Evolutionary conservation across 1,140 invertebrate genomes (phyloP).

Genomic region (Paracyclopina nana): DNA sequence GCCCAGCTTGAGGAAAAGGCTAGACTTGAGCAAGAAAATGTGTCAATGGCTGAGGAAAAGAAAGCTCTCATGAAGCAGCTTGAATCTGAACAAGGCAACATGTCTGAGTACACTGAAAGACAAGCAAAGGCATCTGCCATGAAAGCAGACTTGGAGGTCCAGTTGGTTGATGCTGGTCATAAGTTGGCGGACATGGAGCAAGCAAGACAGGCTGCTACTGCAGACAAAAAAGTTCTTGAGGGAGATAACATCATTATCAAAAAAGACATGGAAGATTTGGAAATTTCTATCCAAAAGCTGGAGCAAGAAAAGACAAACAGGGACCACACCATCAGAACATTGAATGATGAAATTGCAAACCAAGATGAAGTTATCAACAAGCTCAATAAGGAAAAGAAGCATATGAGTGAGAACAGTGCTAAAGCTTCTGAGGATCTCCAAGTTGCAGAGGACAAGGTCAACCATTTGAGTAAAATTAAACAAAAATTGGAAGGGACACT

Average conservation of each 20-base stretch:
- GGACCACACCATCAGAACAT: constrained; percentile 42
- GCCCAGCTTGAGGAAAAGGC: constrained; percentile 89
- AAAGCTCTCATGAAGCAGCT: constrained; percentile 63
- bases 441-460: constrained; percentile 34
- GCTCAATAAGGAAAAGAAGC: constrained; percentile 42
- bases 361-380: constrained; percentile 46
- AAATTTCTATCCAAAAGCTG: constrained; percentile 25
- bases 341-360: constrained; percentile 93
- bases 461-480: constrained; percentile 86
- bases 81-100: constrained; percentile 70
- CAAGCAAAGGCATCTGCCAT: constrained; percentile 78
- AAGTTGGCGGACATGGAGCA: constrained; percentile 1
- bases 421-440: constrained; percentile 34
- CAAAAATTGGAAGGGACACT: constrained; percentile 92
- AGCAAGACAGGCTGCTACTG: constrained; percentile 3
- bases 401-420: constrained; percentile 34
- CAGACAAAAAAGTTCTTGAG: constrained; percentile 23
- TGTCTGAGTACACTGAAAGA: constrained; percentile 74
- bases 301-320: constrained; percentile 73
- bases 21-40: constrained; percentile 78
- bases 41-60: constrained; percentile 61
- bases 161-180: constrained; percentile 55
- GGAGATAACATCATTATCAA: constrained; percentile 19
- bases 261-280: constrained; percentile 24
- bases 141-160: constrained; percentile 87